Conservation (phyloP, 2,113 vertebrate genomes). For the Pelecanoides urinatrix region DNA sequence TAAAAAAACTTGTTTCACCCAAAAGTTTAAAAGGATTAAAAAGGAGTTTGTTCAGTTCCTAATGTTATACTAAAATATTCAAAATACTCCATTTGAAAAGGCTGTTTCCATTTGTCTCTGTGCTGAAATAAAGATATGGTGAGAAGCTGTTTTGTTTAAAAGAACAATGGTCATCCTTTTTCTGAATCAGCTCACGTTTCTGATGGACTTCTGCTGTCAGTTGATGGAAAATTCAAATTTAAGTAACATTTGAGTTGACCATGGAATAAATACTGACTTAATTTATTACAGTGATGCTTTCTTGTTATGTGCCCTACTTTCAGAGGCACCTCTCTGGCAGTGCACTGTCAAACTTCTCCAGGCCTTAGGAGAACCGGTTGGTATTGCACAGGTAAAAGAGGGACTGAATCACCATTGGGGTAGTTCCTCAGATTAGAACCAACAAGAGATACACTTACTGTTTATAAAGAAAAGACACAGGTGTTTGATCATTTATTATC, state of each 20-base stretch:
- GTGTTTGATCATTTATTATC: slow-evolving; percentile 39
- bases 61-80: not conserved
- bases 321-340: not conserved
- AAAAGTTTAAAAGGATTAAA: not conserved
- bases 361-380: not conserved
- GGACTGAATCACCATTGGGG: not conserved
- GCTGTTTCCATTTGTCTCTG: not conserved
- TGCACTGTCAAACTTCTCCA: not conserved
- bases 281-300: not conserved
- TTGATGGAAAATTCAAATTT: not conserved
- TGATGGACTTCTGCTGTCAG: not conserved
- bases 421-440: not conserved
- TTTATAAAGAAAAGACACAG: slow-evolving; percentile 53
- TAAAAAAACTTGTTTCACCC: not conserved
- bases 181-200: not conserved
- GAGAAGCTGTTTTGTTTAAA: not conserved
- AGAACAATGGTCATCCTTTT: not conserved
- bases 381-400: not conserved
- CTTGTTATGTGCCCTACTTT: not conserved
- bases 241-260: not conserved
- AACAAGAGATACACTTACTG: not conserved
- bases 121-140: not conserved
- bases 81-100: not conserved
- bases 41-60: not conserved
- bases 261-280: not conserved